Conservation (phyloP, 2,113 vertebrate species). For the Cynocephalus volans region DNA sequence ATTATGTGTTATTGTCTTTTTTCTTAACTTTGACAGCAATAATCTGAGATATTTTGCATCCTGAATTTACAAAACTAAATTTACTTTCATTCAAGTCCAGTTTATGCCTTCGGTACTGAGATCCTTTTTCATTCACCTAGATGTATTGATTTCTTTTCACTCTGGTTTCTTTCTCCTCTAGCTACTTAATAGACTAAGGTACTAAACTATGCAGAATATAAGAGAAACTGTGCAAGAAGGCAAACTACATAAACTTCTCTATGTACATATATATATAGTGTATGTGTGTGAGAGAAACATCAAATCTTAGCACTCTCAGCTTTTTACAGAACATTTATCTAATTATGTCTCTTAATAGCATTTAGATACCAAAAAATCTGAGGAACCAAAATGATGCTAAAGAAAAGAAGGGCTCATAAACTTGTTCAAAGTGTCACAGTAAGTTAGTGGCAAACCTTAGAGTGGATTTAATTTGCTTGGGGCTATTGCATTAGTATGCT, state of each 20-base stretch:
- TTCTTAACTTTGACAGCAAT: constrained; percentile 56
- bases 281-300: neutral
- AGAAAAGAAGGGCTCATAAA: constrained; percentile 65
- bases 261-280: neutral
- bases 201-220: constrained; percentile 30
- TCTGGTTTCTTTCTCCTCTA: constrained; percentile 52
- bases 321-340: constrained; percentile 2
- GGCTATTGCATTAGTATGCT: constrained; percentile 72
- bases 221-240: constrained; percentile 46
- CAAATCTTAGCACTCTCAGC: constrained; percentile 21
- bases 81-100: constrained; percentile 4
- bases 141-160: constrained; percentile 65
- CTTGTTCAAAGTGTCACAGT: constrained; percentile 65
- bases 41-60: constrained; percentile 41
- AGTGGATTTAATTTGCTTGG: constrained; percentile 74
- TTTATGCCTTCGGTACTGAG: neutral
- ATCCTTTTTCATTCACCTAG: constrained; percentile 40
- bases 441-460: constrained; percentile 70
- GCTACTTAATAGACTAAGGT: constrained; percentile 60
- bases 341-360: neutral
- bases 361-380: constrained; percentile 46
- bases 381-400: constrained; percentile 51
- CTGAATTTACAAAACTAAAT: constrained; percentile 47
- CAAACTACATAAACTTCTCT: constrained; percentile 34
- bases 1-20: neutral